phyloP scores from a whole-genome alignment of 2,797 vertebrate genomes.

The Sebastes elongatus region DNA sequence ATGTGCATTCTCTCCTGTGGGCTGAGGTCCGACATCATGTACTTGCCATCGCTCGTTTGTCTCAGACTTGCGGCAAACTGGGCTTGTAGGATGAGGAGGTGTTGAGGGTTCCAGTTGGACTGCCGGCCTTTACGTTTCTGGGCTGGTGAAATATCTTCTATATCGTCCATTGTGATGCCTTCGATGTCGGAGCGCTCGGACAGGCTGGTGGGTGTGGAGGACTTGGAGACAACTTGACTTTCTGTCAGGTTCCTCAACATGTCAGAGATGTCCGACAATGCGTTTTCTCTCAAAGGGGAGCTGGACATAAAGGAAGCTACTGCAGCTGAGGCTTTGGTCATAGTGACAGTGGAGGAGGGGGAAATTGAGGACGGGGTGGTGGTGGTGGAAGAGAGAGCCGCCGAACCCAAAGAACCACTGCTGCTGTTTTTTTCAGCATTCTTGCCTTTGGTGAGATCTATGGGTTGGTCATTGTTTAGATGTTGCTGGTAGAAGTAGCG shows the following conservation, averaged over 20 bases:
- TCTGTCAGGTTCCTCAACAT: conserved; percentile 99
- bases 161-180: conserved; percentile 92
- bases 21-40: conserved; percentile 98
- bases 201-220: conserved; percentile 96
- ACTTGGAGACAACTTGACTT: conserved; percentile 93
- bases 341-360: conserved; percentile 90
- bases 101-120: conserved; percentile 99
- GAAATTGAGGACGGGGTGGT: conserved; percentile 93
- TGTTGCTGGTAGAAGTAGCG: conserved; percentile 94
- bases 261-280: conserved; percentile 98
- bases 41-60: conserved; percentile 96
- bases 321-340: conserved; percentile 95
- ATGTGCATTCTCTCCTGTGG: conserved; percentile 99
- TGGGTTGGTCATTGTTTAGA: conserved; percentile 90
- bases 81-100: conserved; percentile 97
- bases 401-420: conserved; percentile 91
- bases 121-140: conserved; percentile 99
- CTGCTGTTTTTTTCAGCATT: conserved; percentile 89
- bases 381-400: conserved; percentile 90
- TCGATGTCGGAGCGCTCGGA: conserved; percentile 97
- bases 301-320: conserved; percentile 97
- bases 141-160: conserved; percentile 94
- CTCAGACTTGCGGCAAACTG: conserved; percentile 98
- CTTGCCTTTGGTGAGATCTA: conserved; percentile 99
- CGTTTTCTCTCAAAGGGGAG: conserved; percentile 97